A percentile compares a stretch with the other conserved stretches of the same genome.
Conservation (phyloP, 2,797 vertebrate species). For the Glyptemys insculpta region DNA sequence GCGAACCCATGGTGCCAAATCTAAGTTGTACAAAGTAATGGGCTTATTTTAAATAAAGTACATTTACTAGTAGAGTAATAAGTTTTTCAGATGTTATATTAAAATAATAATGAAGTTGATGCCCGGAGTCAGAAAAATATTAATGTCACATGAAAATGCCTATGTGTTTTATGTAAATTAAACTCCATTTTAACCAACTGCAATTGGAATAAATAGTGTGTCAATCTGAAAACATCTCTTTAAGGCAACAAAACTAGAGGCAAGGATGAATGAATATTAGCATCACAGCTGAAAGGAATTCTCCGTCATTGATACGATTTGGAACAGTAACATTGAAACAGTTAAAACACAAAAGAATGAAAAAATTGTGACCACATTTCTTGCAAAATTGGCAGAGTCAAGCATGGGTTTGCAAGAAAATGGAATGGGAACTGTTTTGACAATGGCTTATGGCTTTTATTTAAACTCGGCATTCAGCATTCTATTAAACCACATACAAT, state of each 20-base stretch:
- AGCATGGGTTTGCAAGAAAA: slow-evolving; percentile 17
- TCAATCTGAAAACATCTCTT: slow-evolving; percentile 62
- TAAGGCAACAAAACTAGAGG: slow-evolving; percentile 62
- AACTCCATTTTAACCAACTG: slow-evolving; percentile 51
- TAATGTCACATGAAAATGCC: slow-evolving; percentile 43
- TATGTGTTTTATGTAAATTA: slow-evolving; percentile 59
- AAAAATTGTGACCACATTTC: slow-evolving; percentile 31
- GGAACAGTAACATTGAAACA: slow-evolving; percentile 11
- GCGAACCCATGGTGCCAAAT: slow-evolving; percentile 39
- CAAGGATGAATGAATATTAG: slow-evolving; percentile 52
- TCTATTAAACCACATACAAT: slow-evolving; percentile 3
- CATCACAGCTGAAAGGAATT: not conserved
- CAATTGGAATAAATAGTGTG: slow-evolving; percentile 67
- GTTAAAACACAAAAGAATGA: slow-evolving; percentile 30
- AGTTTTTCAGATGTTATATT: slow-evolving; percentile 49
- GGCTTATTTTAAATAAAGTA: slow-evolving; percentile 57
- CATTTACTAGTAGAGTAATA: slow-evolving; percentile 32
- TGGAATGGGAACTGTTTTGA: not conserved
- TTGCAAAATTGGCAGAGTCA: slow-evolving; percentile 26
- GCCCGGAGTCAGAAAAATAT: slow-evolving; percentile 3
- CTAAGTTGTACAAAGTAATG: slow-evolving; percentile 27
- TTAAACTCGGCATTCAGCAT: not conserved
- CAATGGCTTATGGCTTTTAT: slow-evolving; percentile 7
- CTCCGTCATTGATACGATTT: slow-evolving; percentile 40
- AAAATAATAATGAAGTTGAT: slow-evolving; percentile 63